Conservation (phyloP, 2,888 invertebrate genomes). For the Sinohyriopsis cumingii region DNA sequence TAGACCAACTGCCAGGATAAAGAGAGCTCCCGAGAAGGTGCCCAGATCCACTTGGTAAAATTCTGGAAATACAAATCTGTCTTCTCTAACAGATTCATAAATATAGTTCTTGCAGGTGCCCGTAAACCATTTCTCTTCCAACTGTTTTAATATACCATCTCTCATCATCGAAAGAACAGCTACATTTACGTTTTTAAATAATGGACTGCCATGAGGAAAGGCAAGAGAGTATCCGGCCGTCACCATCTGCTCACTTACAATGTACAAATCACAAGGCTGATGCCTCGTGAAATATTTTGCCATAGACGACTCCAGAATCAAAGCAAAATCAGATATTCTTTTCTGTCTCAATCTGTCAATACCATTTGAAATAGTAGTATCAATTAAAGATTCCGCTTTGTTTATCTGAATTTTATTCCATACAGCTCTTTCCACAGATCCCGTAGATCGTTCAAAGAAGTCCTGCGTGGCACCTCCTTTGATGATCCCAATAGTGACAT, state of each 20-base stretch:
- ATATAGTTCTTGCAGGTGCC: constrained; percentile 39
- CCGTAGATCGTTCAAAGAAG: constrained; percentile 34
- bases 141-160: constrained; percentile 33
- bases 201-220: constrained; percentile 25
- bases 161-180: constrained; percentile 44
- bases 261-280: constrained; percentile 57
- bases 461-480: constrained; percentile 38
- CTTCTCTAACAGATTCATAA: constrained; percentile 27
- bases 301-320: constrained; percentile 60
- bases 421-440: constrained; percentile 10
- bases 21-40: constrained; percentile 56
- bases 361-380: constrained; percentile 30
- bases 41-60: constrained; percentile 48
- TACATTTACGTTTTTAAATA: constrained; percentile 26
- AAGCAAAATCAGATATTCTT: constrained; percentile 38
- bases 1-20: constrained; percentile 51
- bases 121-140: constrained; percentile 57
- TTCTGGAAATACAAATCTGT: constrained; percentile 21
- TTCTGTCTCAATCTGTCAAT: constrained; percentile 37
- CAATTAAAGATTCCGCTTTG: constrained; percentile 4
- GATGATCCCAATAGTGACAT: constrained; percentile 44
- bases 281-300: constrained; percentile 49
- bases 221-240: constrained; percentile 46
- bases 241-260: constrained; percentile 41
- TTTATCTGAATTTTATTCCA: constrained; percentile 20